These are phyloP conservation scores for Polydrusus tereticollis DNA, from an alignment of 2,888 invertebrate species.

Conservation along the genomic window DNA sequence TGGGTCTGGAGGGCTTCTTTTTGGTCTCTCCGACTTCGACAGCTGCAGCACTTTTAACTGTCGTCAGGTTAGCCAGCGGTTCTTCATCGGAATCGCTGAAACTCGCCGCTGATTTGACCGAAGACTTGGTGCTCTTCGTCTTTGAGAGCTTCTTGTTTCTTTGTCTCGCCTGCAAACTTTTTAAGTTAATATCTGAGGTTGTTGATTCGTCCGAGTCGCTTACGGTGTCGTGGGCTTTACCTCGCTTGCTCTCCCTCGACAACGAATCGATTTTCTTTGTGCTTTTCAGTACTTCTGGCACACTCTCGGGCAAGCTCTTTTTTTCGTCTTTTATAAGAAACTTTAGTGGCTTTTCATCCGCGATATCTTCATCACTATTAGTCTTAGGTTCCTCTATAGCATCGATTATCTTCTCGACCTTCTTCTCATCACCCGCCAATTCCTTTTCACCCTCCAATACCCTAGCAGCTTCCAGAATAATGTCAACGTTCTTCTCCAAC, in stretches of 20 bases:
- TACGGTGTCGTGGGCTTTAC: slow-evolving; percentile 31
- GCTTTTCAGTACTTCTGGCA: neutral
- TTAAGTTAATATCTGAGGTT: slow-evolving; percentile 56
- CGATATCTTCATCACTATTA: neutral
- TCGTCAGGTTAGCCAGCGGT: slow-evolving; percentile 72
- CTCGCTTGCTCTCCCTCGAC: neutral
- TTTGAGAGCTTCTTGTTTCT: slow-evolving; percentile 57
- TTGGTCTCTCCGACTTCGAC: slow-evolving; percentile 30
- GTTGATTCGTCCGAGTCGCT: slow-evolving; percentile 57
- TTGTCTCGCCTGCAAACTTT: slow-evolving; percentile 50
- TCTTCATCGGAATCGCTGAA: slow-evolving; percentile 78
- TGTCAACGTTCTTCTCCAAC: slow-evolving; percentile 40
- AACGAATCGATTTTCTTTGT: neutral
- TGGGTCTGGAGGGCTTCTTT: slow-evolving; percentile 32
- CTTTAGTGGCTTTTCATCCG: neutral
- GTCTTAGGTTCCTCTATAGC: too few species aligned
- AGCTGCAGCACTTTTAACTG: slow-evolving; percentile 52
- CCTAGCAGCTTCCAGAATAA: slow-evolving; percentile 43
- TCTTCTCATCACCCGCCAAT: neutral
- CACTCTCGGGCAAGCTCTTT: neutral
- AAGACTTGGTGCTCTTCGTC: slow-evolving; percentile 50
- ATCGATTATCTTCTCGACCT: too few species aligned
- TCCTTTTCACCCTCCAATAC: slow-evolving; percentile 34
- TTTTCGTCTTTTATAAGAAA: neutral
- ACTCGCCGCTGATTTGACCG: slow-evolving; percentile 53